These are phyloP conservation scores for Lineus longissimus DNA, from an alignment of 1,140 invertebrate genomes.

Conservation along the genomic window DNA sequence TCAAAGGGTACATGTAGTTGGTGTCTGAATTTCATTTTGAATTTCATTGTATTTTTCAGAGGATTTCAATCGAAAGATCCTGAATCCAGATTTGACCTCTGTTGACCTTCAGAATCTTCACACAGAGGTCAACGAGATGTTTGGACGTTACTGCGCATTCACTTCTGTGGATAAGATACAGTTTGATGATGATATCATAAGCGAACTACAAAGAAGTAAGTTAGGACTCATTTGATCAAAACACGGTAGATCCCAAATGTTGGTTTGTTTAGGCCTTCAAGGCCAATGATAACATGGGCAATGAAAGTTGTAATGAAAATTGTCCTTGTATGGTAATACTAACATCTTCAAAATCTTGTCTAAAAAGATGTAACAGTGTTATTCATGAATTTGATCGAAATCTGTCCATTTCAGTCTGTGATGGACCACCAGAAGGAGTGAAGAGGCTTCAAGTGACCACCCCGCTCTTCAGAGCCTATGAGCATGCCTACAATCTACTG, in stretches of 20 bases:
- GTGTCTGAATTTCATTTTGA: not conserved
- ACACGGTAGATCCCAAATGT: not conserved
- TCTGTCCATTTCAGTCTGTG: slow-evolving; percentile 63
- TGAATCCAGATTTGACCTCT: slow-evolving; percentile 71
- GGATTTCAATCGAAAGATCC: slow-evolving; percentile 74
- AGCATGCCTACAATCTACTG: slow-evolving; percentile 71
- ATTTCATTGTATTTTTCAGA: slow-evolving; percentile 57
- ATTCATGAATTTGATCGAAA: too few relatives aligned
- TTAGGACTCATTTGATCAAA: slow-evolving; percentile 6
- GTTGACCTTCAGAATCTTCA: slow-evolving; percentile 67
- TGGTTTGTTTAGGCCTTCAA: not conserved
- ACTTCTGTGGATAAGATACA: slow-evolving; percentile 65
- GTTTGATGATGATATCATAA: slow-evolving; percentile 64
- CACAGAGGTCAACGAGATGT: slow-evolving; percentile 67
- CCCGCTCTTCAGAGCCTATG: slow-evolving; percentile 73
- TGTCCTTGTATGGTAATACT: too few relatives aligned
- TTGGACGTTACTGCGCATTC: slow-evolving; percentile 66
- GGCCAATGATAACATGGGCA: too few relatives aligned
- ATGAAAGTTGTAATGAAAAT: too few relatives aligned
- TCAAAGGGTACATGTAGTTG: too few relatives aligned
- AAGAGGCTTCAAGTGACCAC: slow-evolving; percentile 73
- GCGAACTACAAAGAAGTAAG: slow-evolving; percentile 62
- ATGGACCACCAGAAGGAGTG: slow-evolving; percentile 63
- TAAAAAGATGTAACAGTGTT: too few relatives aligned
- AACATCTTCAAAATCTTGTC: too few relatives aligned